A percentile compares a stretch with the other conserved stretches of the same genome.
These are phyloP conservation scores for Rhabdornis inornatus DNA, from an alignment of 2,113 vertebrate genomes.

Conservation along the genomic window DNA sequence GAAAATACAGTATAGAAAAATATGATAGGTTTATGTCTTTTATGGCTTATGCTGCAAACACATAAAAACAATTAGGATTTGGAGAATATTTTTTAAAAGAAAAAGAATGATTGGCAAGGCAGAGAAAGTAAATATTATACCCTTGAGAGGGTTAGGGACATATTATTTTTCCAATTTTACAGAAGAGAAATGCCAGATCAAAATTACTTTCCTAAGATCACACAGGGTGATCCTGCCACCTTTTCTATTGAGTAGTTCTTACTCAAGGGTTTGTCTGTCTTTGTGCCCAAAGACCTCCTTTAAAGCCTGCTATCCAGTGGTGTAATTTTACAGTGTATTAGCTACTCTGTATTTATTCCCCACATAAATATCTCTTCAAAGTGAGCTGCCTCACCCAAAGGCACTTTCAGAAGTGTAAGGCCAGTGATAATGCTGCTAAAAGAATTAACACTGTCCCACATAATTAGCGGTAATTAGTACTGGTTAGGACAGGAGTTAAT, in stretches of 20 bases:
- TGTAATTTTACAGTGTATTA: conserved; percentile 17
- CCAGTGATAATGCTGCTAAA: background rate
- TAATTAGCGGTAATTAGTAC: conserved; percentile 45
- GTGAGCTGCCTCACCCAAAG: conserved; percentile 46
- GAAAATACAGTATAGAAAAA: conserved; percentile 27
- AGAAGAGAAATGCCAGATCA: conserved; percentile 30
- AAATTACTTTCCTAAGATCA: conserved; percentile 52
- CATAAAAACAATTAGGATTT: conserved; percentile 58
- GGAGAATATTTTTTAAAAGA: conserved; percentile 47
- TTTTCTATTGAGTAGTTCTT: conserved; percentile 43
- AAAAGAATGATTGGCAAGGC: conserved; percentile 28
- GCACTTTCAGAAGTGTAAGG: conserved; percentile 50
- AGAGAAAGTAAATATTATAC: conserved; percentile 14
- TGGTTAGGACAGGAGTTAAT: conserved; percentile 55
- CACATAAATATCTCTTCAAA: conserved; percentile 46
- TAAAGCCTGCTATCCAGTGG: background rate
- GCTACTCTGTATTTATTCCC: conserved; percentile 35
- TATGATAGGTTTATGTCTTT: conserved; percentile 40
- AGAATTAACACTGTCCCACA: conserved; percentile 53
- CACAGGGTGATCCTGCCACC: conserved; percentile 30
- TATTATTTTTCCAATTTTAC: background rate
- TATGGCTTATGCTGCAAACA: conserved; percentile 40
- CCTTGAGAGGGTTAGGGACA: background rate
- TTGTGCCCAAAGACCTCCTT: background rate
- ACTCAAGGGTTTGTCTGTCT: conserved; percentile 22